Base-by-base conservation (phyloP, 2,113 vertebrate species). In the Pluvialis apricaria region DNA sequence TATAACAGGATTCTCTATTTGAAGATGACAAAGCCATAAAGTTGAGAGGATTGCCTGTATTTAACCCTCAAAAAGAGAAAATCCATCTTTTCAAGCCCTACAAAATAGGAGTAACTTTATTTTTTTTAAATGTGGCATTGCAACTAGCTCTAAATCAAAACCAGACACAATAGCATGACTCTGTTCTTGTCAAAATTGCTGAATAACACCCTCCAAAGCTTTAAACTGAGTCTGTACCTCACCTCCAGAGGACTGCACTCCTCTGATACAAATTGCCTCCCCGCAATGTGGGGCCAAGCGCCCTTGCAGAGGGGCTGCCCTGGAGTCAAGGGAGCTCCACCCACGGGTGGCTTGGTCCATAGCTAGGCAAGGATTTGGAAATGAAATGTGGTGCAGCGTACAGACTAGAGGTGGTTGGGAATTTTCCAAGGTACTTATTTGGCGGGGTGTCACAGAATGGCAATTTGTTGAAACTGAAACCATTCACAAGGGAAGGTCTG, bases 401-500 rank as follows among this genome's bases (percentile, higher is more conserved):
- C 61, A 51, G 86, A 2, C 54, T 65, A 45, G 81, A 88, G 86
- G 55, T 85, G 82, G 18, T 36, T 94, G 86, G 91, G 89, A 82
- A 18, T 92, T 91, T 96, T 94, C 95, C 89, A 94, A 95, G 84
- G 90, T 75, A 1, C 79, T 95, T 72, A 51, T 93, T 85, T 92
- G 94, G 87, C 73, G 19, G 86, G 51, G 69, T 87, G 92, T 96
- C 82, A 19, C 84, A 91, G 90, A 93, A 93, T 85, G 92, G 93
- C 92, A 66, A 94, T 95, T 93, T 93, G 84, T 69, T 94, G 97
- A 95, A 96, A 95, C 86, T 21, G 77, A 97, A 94, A 94, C 92
- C 89, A 15, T 87, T 90, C 93, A 72, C 91, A 79, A 88, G 91
- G 86, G 92, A 94, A 95, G 40, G 86, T 92, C 73, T 94, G 94